Evolutionary conservation across 1,140 invertebrate genomes (phyloP).

Genomic region (Sesamia nonagrioides): DNA sequence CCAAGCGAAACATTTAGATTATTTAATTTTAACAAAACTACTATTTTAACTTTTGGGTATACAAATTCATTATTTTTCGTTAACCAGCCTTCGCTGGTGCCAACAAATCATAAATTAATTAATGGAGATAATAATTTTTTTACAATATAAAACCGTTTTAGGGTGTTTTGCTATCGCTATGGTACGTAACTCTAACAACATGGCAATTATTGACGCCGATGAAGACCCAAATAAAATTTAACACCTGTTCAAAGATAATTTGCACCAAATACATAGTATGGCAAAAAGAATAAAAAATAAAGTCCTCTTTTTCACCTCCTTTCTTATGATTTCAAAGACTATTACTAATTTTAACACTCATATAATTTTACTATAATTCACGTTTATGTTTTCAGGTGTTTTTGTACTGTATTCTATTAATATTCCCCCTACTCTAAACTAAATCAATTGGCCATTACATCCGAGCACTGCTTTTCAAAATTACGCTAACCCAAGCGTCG

Average conservation of each 20-base stretch:
- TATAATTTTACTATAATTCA: constrained; percentile 44
- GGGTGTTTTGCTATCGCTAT: too few relatives aligned
- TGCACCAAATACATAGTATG: background rate
- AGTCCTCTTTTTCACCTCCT: background rate
- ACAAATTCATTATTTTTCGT: too few relatives aligned
- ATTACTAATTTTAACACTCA: constrained; percentile 1
- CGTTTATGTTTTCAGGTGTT: constrained; percentile 82
- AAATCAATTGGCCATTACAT: constrained; percentile 69
- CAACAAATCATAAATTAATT: too few relatives aligned
- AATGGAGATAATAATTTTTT: too few relatives aligned
- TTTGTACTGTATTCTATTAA: constrained; percentile 66
- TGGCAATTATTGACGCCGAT: too few relatives aligned
- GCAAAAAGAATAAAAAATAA: background rate
- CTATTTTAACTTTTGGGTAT: too few relatives aligned
- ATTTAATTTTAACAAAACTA: too few relatives aligned
- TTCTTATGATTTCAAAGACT: background rate
- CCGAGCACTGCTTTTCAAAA: constrained; percentile 82
- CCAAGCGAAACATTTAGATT: too few relatives aligned
- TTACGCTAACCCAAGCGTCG: constrained; percentile 24
- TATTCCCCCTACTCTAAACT: constrained; percentile 69
- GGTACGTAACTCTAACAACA: too few relatives aligned
- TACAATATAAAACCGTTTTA: too few relatives aligned
- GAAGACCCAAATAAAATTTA: background rate
- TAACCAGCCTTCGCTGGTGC: too few relatives aligned
- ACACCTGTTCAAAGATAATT: background rate